Conservation (phyloP, 30 jellyfish, hydroid and myxozoan genomes). For the Cassiopea andromeda region DNA sequence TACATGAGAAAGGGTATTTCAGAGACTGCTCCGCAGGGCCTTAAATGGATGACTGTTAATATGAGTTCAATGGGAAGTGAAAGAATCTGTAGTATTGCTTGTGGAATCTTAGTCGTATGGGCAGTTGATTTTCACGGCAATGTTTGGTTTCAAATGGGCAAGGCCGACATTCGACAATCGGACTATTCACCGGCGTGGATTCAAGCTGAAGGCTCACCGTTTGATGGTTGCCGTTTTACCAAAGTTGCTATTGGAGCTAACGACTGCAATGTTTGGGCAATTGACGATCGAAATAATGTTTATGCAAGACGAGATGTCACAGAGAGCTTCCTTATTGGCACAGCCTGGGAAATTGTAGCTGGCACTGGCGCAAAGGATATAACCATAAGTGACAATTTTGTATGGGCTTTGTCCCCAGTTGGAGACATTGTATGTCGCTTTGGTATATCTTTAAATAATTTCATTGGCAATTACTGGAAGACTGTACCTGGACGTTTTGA, state of each 20-base stretch:
- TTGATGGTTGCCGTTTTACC: slow-evolving; percentile 94
- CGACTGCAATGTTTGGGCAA: slow-evolving; percentile 96
- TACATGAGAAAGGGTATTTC: slow-evolving; percentile 90
- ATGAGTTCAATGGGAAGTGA: slow-evolving; percentile 94
- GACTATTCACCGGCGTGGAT: slow-evolving; percentile 95
- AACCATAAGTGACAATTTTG: slow-evolving; percentile 89
- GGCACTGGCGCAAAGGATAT: slow-evolving; percentile 97
- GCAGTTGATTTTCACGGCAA: slow-evolving; percentile 98
- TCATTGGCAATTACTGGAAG: slow-evolving; percentile 97
- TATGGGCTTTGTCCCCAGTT: slow-evolving; percentile 97
- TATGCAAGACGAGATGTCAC: slow-evolving; percentile 95
- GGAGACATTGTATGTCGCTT: slow-evolving; percentile 96
- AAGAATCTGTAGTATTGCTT: slow-evolving; percentile 77
- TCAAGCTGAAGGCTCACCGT: slow-evolving; percentile 96
- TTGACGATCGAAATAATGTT: slow-evolving; percentile 93
- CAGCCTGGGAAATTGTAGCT: slow-evolving; percentile 96
- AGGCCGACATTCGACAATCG: slow-evolving; percentile 76
- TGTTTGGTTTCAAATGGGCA: slow-evolving; percentile 99
- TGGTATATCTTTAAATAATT: slow-evolving; percentile 89
- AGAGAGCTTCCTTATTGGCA: slow-evolving; percentile 94
- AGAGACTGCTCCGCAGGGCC: slow-evolving; percentile 95
- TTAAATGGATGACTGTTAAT: slow-evolving; percentile 89
- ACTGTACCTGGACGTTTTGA: slow-evolving; percentile 97
- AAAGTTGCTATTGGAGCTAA: slow-evolving; percentile 92
- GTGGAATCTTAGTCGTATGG: slow-evolving; percentile 96